Base-by-base conservation (phyloP, 2,797 vertebrate genomes). In the Acanthopagrus latus region DNA sequence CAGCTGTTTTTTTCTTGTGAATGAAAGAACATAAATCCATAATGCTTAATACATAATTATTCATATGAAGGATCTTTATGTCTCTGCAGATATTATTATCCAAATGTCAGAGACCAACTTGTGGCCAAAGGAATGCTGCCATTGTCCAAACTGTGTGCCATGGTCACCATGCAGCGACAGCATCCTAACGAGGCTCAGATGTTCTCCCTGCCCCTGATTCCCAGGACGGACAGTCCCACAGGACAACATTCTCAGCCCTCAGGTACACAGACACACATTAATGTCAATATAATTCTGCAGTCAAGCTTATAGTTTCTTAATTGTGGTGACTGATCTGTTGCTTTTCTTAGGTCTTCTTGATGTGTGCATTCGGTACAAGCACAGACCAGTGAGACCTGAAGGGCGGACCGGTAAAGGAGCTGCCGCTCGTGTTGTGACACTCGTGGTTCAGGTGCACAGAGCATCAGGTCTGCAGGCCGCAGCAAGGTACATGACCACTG, bases 31-130 rank as follows among this genome's bases (percentile, higher is more conserved):
- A 7, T 47, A 18, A 63, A 47, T 58, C 12, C n/a, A 6, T 7
- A 9, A 10, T 38, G 25, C 17, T 43, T 7, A 44, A 17, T 14
- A 9, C 52, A 3, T 60, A 5, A 23, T 11, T 3, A 66, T 60
- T 57, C 38, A 74, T 79, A 21, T 23, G 1, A 50, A 41, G 23
- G 1, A 51, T 55, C 56, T 11, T 25, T 23, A 0, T 70, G 11
- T 66, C 2, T 62, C 43, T 83, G 20, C 83, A 99, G 98, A 89
- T 99, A 99, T 90, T 99, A 99, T 85, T 99, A 99, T 90, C 98
- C 98, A 66, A 98, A 98, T 63, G 97, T 99, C 71, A 95, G 97
- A 82, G 98, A 99, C 68, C 98, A 99, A 92, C 92, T 98, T 84
- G 97, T 98, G 27, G 98, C 97, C 90, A 96, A 83, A 87, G 97